phyloP scores from a whole-genome alignment of 2,888 invertebrate genomes.

The Cordilura impudica region DNA sequence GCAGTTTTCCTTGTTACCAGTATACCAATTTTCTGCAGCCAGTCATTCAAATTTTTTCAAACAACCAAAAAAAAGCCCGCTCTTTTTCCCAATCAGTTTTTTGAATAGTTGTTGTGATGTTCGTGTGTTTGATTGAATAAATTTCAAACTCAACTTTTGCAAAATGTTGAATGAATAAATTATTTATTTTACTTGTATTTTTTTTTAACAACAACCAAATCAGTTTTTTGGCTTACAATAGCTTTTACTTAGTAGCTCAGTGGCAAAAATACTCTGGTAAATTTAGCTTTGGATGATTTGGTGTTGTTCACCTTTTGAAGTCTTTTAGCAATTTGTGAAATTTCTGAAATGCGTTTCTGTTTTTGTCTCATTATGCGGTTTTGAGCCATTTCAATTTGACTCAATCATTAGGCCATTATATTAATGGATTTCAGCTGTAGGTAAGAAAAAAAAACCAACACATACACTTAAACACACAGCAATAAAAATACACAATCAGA shows the following conservation, averaged over 20 bases:
- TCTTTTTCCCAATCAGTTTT: not conserved
- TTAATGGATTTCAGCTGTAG: constrained; percentile 17
- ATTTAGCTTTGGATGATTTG: constrained; percentile 27
- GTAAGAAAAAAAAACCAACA: not conserved
- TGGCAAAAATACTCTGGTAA: constrained; percentile 38
- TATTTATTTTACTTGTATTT: not conserved
- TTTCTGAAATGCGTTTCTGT: constrained; percentile 70
- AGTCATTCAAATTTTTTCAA: not conserved
- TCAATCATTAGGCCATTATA: constrained; percentile 33
- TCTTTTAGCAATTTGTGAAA: constrained; percentile 74
- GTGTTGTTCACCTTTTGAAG: constrained; percentile 66
- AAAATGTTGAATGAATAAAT: not conserved
- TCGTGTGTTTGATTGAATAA: not conserved
- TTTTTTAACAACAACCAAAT: not conserved
- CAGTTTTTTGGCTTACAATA: constrained; percentile 3
- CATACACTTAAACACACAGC: too few relatives aligned
- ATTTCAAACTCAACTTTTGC: not conserved
- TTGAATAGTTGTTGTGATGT: not conserved
- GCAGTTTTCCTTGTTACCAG: constrained; percentile 10
- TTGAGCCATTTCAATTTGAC: constrained; percentile 65
- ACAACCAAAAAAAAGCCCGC: not conserved
- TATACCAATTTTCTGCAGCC: constrained; percentile 1
- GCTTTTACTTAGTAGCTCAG: constrained; percentile 1
- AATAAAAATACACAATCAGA: not conserved
- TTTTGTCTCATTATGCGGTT: constrained; percentile 72